These are phyloP conservation scores for Theristicus caerulescens DNA, from an alignment of 2,113 vertebrate species.

Conservation along the genomic window DNA sequence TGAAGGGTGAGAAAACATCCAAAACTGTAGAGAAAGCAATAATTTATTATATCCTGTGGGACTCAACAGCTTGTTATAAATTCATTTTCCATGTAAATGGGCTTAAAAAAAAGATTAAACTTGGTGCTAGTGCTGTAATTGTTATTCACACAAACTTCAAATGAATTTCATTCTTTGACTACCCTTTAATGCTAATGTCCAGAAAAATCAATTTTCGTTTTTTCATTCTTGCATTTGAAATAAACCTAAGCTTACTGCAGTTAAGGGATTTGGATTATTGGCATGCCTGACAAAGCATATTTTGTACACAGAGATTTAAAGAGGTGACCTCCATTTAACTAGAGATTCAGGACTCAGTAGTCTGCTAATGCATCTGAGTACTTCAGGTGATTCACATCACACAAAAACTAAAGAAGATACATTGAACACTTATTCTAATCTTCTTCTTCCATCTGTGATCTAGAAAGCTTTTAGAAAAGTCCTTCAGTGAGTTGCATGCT, in stretches of 20 bases:
- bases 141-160: slow-evolving; percentile 52
- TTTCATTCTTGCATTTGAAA: slow-evolving; percentile 35
- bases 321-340: not conserved
- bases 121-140: slow-evolving; percentile 1
- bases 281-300: slow-evolving; percentile 10
- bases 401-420: not conserved
- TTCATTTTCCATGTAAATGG: slow-evolving; percentile 60
- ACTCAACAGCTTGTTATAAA: slow-evolving; percentile 45
- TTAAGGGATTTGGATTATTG: slow-evolving; percentile 41
- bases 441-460: not conserved
- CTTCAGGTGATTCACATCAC: not conserved
- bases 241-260: slow-evolving; percentile 32
- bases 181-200: slow-evolving; percentile 20
- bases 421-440: not conserved
- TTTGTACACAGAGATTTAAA: slow-evolving; percentile 17
- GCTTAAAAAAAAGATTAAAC: slow-evolving; percentile 53
- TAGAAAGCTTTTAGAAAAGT: not conserved
- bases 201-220: slow-evolving; percentile 20
- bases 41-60: slow-evolving; percentile 40
- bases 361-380: not conserved
- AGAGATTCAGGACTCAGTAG: not conserved
- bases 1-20: slow-evolving; percentile 37
- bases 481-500: not conserved
- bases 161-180: slow-evolving; percentile 24
- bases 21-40: not conserved